phyloP scores from a whole-genome alignment of 2,888 invertebrate species.

The Eudasyphora cyanicolor region DNA sequence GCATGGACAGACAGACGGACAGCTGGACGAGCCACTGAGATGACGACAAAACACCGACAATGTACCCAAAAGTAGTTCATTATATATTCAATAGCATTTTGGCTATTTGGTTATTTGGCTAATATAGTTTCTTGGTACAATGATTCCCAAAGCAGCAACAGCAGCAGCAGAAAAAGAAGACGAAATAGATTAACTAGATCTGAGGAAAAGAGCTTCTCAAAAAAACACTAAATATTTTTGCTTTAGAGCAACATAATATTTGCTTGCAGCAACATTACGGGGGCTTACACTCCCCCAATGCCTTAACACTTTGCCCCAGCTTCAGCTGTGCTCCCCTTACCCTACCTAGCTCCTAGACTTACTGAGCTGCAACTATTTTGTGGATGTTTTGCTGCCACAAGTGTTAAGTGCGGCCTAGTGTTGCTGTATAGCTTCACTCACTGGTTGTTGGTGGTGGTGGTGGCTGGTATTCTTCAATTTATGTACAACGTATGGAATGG shows the following conservation, averaged over 20 bases:
- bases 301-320: not conserved
- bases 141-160: no score
- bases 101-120: slow-evolving; percentile 45
- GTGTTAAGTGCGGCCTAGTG: slow-evolving; percentile 59
- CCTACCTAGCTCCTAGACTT: not conserved
- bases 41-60: not conserved
- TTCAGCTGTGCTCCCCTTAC: not conserved
- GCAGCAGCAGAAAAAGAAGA: slow-evolving; percentile 12
- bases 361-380: not conserved
- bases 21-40: not conserved
- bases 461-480: slow-evolving; percentile 23
- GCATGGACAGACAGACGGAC: no score
- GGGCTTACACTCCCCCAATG: slow-evolving; percentile 6
- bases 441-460: slow-evolving; percentile 28
- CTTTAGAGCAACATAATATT: slow-evolving; percentile 33
- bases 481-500: not conserved
- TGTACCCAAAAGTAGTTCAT: slow-evolving; percentile 51
- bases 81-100: slow-evolving; percentile 63
- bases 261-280: not conserved
- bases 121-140: slow-evolving; percentile 61
- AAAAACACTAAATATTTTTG: slow-evolving; percentile 47
- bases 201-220: not conserved
- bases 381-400: slow-evolving; percentile 47
- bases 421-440: no score
- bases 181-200: slow-evolving; percentile 55